A percentile compares a stretch with the other conserved stretches of the same genome.
Evolutionary conservation across 2,888 invertebrate genomes (phyloP).

Genomic region (Meghimatium bilineatum): DNA sequence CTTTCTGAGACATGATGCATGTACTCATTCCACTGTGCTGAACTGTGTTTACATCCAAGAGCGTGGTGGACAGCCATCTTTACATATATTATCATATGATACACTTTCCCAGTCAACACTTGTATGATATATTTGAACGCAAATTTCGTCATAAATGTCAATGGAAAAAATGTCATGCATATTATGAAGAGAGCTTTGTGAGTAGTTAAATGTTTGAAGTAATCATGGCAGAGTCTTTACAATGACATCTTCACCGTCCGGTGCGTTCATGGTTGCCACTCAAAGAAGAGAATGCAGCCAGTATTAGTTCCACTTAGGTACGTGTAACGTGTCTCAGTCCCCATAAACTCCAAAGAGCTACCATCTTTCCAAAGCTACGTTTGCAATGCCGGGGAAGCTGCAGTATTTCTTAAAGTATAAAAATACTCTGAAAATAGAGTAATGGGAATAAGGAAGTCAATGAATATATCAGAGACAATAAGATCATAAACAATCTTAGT

Average conservation of each 20-base stretch:
- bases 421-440: constrained; percentile 60
- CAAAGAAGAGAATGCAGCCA: not conserved
- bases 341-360: not conserved
- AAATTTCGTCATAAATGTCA: not conserved
- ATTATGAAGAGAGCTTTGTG: constrained; percentile 3
- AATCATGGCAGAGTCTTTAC: not conserved
- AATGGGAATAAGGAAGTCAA: not conserved
- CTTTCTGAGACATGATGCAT: not conserved
- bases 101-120: not conserved
- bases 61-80: not conserved
- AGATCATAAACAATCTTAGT: no score
- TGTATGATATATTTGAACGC: not conserved
- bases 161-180: not conserved
- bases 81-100: not conserved
- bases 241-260: constrained; percentile 4
- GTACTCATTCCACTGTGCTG: not conserved
- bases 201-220: constrained; percentile 9
- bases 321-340: not conserved
- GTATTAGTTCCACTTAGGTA: not conserved
- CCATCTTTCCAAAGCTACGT: constrained; percentile 54
- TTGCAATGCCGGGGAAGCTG: constrained; percentile 56
- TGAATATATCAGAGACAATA: not conserved
- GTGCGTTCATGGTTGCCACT: not conserved
- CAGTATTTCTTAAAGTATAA: constrained; percentile 66
- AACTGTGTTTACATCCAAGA: not conserved